Evolutionary conservation across 2,797 vertebrate genomes (phyloP).

Genomic region (Crocidura indochinensis): DNA sequence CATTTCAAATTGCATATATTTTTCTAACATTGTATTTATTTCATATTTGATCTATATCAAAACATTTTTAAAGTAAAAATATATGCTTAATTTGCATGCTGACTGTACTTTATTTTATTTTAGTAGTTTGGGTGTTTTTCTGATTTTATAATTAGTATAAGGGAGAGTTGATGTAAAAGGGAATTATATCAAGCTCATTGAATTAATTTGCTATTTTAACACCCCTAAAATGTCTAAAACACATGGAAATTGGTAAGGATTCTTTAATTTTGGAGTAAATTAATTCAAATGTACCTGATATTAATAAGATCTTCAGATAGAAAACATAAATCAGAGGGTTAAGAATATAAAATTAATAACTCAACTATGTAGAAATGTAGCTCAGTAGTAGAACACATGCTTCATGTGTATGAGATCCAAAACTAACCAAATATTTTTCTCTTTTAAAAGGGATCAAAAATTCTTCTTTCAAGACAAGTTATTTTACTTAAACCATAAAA

Average conservation of each 20-base stretch:
- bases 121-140: neutral
- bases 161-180: neutral
- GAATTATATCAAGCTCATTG: neutral
- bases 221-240: constrained; percentile 1
- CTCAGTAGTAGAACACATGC: too few relatives aligned
- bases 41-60: too few relatives aligned
- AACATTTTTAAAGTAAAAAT: too few relatives aligned
- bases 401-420: too few relatives aligned
- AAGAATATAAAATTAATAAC: neutral
- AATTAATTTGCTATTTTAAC: constrained; percentile 51
- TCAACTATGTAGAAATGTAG: too few relatives aligned
- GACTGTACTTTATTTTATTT: neutral
- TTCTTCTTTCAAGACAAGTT: neutral
- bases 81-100: neutral
- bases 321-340: neutral
- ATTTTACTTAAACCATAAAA: constrained; percentile 14
- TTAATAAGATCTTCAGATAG: constrained; percentile 1
- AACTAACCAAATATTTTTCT: neutral
- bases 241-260: neutral
- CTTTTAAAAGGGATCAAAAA: neutral
- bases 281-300: neutral
- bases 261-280: neutral
- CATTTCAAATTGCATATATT: neutral
- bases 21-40: too few relatives aligned
- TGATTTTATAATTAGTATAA: constrained; percentile 16